Evolutionary conservation across 2,113 vertebrate species (phyloP), one percentile per base, ranked within the genome.

Genomic region (Scytalopus superciliaris): DNA sequence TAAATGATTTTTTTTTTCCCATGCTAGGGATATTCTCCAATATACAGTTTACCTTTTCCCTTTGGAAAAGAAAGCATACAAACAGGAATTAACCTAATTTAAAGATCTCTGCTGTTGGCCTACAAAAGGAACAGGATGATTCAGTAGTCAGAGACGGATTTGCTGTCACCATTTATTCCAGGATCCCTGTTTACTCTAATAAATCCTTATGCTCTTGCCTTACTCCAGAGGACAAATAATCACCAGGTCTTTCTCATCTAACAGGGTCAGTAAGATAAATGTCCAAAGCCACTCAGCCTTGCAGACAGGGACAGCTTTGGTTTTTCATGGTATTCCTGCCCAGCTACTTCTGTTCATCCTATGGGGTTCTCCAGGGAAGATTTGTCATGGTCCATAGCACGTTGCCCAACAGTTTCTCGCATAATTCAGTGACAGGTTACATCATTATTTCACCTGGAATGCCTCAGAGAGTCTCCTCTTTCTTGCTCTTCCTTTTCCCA

Each of bases 81-180:
- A 64, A n/a, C 14, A 79, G 27, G 49, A 90, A 93, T 83, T 85
- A 82, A 79, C 62, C 50, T 63, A 69, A 83, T 83, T 79, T 91
- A 88, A 83, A 74, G 47, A 89, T 40, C 72, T 90, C 60, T 87
- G 35, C 47, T 78, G 33, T 28, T 82, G n/a, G 60, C 53, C 60
- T 72, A 64, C 23, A 69, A 84, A 88, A 15, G 5, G 19, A 78
- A 53, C 37, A 39, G 37, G 10, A 68, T 66, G 62, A 78, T 53
- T 70, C 80, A 55, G 68, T n/a, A 67, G 49, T n/a, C 17, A 19
- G 24, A 69, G 86, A 95, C 52, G 19, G 74, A 95, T 89, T 37
- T 92, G n/a, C 49, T 91, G 91, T 57, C 87, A 93, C 31, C 22
- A 56, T 75, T 60, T 84, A 92, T 84, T 92, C 66, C 45, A 96